These are phyloP conservation scores for Thymelicus acteon DNA, from an alignment of 2,888 invertebrate species.

Conservation along the genomic window DNA sequence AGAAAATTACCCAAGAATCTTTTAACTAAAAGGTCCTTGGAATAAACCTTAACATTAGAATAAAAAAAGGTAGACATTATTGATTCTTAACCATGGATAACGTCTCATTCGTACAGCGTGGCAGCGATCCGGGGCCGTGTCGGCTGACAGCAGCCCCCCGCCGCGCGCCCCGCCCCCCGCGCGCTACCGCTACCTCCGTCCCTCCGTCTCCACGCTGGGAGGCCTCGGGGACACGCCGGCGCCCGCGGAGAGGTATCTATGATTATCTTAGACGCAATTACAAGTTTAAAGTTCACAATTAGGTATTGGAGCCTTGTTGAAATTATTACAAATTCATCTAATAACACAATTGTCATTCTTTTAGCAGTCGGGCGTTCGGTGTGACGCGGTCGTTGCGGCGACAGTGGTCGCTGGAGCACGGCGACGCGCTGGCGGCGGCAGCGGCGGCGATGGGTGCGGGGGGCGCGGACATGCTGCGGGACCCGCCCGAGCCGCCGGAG, in stretches of 20 bases:
- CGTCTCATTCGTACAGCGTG: slow-evolving; percentile 46
- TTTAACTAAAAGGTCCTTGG: no score
- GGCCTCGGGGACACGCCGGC: slow-evolving; percentile 71
- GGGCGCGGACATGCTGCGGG: slow-evolving; percentile 45
- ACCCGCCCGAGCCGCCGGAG: slow-evolving; percentile 46
- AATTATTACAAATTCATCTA: no score
- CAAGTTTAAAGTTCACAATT: no score
- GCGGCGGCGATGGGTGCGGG: slow-evolving; percentile 50
- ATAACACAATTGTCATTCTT: no score
- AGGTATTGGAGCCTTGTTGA: no score
- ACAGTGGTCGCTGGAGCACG: slow-evolving; percentile 77
- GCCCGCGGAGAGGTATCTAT: slow-evolving; percentile 85
- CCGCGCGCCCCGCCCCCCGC: slow-evolving; percentile 43
- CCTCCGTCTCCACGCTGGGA: slow-evolving; percentile 42
- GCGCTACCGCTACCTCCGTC: slow-evolving; percentile 46
- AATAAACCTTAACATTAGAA: no score
- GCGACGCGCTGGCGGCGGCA: slow-evolving; percentile 64
- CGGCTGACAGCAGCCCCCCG: slow-evolving; percentile 69
- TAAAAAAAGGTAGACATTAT: no score
- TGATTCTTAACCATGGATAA: no score
- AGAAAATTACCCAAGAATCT: no score
- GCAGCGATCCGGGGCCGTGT: slow-evolving; percentile 64
- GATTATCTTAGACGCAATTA: no score
- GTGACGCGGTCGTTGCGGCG: slow-evolving; percentile 60
- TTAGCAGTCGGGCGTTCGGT: slow-evolving; percentile 38